These are phyloP conservation scores for Vespertilio murinus DNA, from an alignment of 2,797 vertebrate genomes.

Conservation along the genomic window DNA sequence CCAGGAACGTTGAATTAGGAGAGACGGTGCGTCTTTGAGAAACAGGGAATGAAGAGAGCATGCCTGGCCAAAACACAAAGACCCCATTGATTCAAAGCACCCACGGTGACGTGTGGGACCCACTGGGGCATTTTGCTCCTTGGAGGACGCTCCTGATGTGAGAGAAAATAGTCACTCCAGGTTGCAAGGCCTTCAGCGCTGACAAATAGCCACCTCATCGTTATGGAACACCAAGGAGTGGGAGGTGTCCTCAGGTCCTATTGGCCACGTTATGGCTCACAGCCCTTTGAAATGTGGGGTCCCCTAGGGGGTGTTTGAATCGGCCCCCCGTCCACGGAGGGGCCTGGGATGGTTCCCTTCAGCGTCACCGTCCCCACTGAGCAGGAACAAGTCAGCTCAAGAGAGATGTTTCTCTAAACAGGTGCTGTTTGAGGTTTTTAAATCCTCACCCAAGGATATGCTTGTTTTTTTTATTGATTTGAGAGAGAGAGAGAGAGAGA, in stretches of 20 bases:
- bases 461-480: too few relatives aligned
- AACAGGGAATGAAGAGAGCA: background rate
- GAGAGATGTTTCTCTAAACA: background rate
- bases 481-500: too few relatives aligned
- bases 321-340: background rate
- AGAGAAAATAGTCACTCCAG: too few relatives aligned
- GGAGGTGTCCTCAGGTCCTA: background rate
- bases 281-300: background rate
- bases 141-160: background rate
- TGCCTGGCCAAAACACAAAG: background rate
- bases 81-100: background rate
- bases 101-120: fast-evolving
- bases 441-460: too few relatives aligned
- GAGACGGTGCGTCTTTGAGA: background rate
- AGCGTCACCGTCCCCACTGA: fast-evolving
- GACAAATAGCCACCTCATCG: background rate
- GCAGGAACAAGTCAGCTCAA: background rate
- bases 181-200: fast-evolving
- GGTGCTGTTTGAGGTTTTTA: too few relatives aligned
- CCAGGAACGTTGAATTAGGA: background rate
- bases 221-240: fast-evolving
- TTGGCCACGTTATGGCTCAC: fast-evolving
- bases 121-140: background rate
- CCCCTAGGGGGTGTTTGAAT: background rate
- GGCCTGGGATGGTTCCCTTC: background rate